Base-by-base conservation (phyloP, 2,113 vertebrate genomes). In the Dascyllus trimaculatus region DNA sequence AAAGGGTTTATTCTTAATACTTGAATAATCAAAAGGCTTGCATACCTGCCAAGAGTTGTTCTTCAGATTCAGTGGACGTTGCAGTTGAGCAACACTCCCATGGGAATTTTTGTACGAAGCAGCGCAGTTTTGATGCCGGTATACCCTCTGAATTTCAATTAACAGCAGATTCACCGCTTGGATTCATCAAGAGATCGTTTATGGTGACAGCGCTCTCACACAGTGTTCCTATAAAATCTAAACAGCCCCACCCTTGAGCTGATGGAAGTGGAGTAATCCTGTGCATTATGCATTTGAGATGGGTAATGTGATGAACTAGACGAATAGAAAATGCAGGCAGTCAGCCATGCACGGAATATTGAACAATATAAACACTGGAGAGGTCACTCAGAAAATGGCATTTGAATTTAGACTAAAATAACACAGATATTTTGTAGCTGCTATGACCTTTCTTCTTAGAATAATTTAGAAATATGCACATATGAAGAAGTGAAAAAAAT, bases 241-340 rank as follows among this genome's bases (percentile, higher is more conserved):
- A 78, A 80, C 49, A 69, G 22, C 43, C 29, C 26, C 22, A 10
- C 64, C 79, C 67, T 45, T 29, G 53, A 45, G 57, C 57, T 78
- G 56, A 84, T 65, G 67, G 69, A 85, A 51, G 68, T 53, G 43
- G 59, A 75, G 57, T 66, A 66, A 86, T 78, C 29, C 60, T 65
- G 78, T 77, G 82, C 72, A 77, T 88, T 83, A 75, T 85, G 69
- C 80, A 87, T 87, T 78, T 74, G 48, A 29, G 40, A 80, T 71
- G 26, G 73, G 70, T 73, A 82, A 35, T 40, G 66, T 13, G 4
- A 80, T 78, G 57, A 51, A 69, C 53, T 29, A 21, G 60, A 80
- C 53, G 46, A 84, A 85, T 32, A 66, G 57, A 77, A 46, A 52
- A 56, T 71, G 22, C 25, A 69, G 48, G 32, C 21, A 29, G 43